Base-by-base conservation (phyloP, 2,888 invertebrate species). In the Willowsia nigromaculata region DNA sequence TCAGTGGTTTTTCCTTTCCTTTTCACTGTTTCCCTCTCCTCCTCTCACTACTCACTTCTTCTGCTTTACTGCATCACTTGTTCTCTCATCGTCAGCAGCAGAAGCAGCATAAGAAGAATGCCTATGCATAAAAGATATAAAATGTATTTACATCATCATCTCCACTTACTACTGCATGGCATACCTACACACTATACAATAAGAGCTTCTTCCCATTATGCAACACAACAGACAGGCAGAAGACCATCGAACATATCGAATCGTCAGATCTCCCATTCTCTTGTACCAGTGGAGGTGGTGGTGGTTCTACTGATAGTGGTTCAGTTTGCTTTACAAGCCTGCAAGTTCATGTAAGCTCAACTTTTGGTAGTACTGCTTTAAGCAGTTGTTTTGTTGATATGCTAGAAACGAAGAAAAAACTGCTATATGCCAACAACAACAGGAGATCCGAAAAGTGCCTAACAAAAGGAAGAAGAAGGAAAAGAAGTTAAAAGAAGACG, bases 1-100 rank as follows among this genome's bases (percentile, higher is more conserved):
- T 85, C 88, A 85, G 88, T 88, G 86, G 88, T 88, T 85, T 88
- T 85, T 83, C 37, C 78, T 85, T 50, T 76, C 65, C 76, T 74
- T n/a, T n/a, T 85, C 71, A 65, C 40, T 83, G 47, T 71, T n/a
- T 62, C 62, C 81, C 59, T 89, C 81, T 82, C 71, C 37, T 22
- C 33, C 71, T 83, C 62, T 27, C 27, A 3, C 11, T n/a, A 62
- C 15, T 59, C 27, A 59, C 47, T 13, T 30, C 15, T 53, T 56
- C 22, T 53, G 53, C 78, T 56, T 53, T 18, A 43, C 40, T 76
- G 47, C 76, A 47, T 76, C 76, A 71, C 43, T 25, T 71, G 6
- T 53, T 53, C 50, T 53, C 53, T 18, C 18, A 53, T 13, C 13
- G 5, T 50, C 6, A 13, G 6, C 53, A 53, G 53, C 53, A 53